Percentiles rank a stretch among this genome's conserved stretches.
Evolutionary conservation across 2,113 vertebrate genomes (phyloP).

Genomic region (crab-eating macaque (Macaca fascicularis)): T2T-MFA8v1.1 NC_088394.1:21855501-21856000

Average conservation of each 20-base stretch:
- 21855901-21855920: no score
- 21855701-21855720: not conserved
- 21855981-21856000: not conserved
- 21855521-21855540: not conserved
- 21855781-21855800: not conserved
- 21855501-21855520: not conserved
- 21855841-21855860: not conserved
- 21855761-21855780: not conserved
- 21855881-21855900: not conserved
- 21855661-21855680: not conserved
- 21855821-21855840: not conserved
- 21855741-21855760: not conserved
- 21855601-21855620: not conserved
- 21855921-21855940: no score
- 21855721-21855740: not conserved
- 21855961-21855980: not conserved
- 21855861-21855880: not conserved
- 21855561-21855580: not conserved
- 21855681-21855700: not conserved
- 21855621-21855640: not conserved
- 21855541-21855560: not conserved
- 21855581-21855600: not conserved
- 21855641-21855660: not conserved
- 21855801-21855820: not conserved
- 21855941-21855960: not conserved